Evolutionary conservation across 1,140 invertebrate genomes (phyloP).

Genomic region (Aethina tumida): DNA sequence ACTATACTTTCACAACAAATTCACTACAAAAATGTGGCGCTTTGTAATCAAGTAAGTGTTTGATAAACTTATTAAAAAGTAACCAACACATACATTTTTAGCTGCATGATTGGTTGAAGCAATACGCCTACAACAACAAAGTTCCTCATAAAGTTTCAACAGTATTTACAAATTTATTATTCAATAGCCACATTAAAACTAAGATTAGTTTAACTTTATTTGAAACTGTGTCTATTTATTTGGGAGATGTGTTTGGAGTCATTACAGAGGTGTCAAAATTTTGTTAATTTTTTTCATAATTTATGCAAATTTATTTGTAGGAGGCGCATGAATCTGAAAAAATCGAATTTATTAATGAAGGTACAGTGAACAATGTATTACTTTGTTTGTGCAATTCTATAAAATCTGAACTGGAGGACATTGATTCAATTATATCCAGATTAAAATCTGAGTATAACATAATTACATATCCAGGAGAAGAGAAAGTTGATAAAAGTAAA

Average conservation of each 20-base stretch:
- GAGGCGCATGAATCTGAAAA: slow-evolving; percentile 20
- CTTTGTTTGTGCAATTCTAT: slow-evolving; percentile 32
- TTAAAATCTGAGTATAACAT: slow-evolving; percentile 38
- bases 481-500: slow-evolving; percentile 28
- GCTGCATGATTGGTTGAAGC: slow-evolving; percentile 37
- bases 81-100: slow-evolving; percentile 18
- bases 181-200: slow-evolving; percentile 22
- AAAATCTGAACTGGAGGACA: slow-evolving; percentile 38
- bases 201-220: slow-evolving; percentile 29
- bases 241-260: slow-evolving; percentile 34
- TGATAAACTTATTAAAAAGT: not conserved
- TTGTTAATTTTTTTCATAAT: slow-evolving; percentile 3
- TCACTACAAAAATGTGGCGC: slow-evolving; percentile 26
- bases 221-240: slow-evolving; percentile 34
- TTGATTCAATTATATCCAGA: slow-evolving; percentile 36
- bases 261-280: slow-evolving; percentile 32
- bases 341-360: slow-evolving; percentile 36
- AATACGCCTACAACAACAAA: slow-evolving; percentile 30
- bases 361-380: slow-evolving; percentile 31
- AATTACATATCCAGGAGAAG: slow-evolving; percentile 26
- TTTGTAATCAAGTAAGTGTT: slow-evolving; percentile 19
- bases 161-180: slow-evolving; percentile 23
- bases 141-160: slow-evolving; percentile 19
- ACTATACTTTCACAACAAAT: slow-evolving; percentile 34
- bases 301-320: slow-evolving; percentile 18